Evolutionary conservation across 2,113 vertebrate genomes (phyloP).

Genomic region (Todiramphus saurophagus): DNA sequence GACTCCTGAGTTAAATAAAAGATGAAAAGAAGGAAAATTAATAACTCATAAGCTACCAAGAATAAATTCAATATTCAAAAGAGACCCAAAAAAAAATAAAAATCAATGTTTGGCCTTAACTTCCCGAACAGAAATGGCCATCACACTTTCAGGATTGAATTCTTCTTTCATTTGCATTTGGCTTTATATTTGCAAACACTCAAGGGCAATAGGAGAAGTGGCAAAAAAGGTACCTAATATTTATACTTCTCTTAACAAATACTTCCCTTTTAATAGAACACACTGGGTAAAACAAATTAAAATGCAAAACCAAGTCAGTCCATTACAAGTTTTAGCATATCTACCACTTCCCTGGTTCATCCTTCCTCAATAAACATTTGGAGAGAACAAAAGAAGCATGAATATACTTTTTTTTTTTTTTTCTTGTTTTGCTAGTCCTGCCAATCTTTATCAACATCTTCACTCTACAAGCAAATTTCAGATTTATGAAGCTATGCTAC

Average conservation of each 20-base stretch:
- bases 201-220: neutral
- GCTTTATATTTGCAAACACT: neutral
- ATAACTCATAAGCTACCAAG: neutral
- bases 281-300: neutral
- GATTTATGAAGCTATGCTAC: neutral
- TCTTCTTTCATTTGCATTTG: neutral
- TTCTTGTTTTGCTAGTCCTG: neutral
- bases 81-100: neutral
- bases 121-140: neutral
- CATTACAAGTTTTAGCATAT: neutral
- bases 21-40: neutral
- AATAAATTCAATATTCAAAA: neutral
- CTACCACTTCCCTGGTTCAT: neutral
- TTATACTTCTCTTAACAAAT: neutral
- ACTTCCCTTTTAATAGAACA: neutral
- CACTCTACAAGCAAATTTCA: neutral
- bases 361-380: neutral
- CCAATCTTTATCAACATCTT: neutral
- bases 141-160: neutral
- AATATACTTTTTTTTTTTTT: too few relatives aligned
- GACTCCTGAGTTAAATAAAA: neutral
- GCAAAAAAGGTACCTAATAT: neutral
- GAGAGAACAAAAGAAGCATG: neutral
- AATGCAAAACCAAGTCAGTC: neutral
- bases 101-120: neutral